Percentiles rank a stretch among this genome's conserved stretches.
phyloP scores from a whole-genome alignment of 2,113 vertebrate genomes.

The Colistium nudipinnis region DNA sequence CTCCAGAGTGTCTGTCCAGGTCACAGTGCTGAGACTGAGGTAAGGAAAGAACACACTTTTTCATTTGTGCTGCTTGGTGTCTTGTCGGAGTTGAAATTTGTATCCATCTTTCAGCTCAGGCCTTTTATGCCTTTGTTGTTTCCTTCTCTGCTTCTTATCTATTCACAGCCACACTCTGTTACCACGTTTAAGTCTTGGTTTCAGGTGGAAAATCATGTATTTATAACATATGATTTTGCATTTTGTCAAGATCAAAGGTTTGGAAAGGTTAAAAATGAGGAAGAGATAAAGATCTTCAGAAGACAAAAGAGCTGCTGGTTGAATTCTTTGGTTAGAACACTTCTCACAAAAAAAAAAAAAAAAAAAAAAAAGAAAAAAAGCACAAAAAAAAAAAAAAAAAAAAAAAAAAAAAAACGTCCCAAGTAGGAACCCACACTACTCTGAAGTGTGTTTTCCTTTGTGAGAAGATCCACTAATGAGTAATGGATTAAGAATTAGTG shows the following conservation, averaged over 20 bases:
- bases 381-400: too few relatives aligned
- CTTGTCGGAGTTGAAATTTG: too few relatives aligned
- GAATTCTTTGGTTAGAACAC: not conserved
- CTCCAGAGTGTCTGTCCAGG: constrained; percentile 1
- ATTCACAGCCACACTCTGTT: not conserved
- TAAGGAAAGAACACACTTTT: constrained; percentile 38
- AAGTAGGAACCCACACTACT: not conserved
- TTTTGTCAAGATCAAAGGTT: not conserved
- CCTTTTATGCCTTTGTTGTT: not conserved
- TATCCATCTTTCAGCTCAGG: not conserved
- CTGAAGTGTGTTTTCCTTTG: constrained; percentile 25
- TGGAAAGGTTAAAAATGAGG: not conserved
- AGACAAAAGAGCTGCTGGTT: not conserved
- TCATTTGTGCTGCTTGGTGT: not conserved
- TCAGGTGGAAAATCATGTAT: not conserved
- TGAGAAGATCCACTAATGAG: constrained; percentile 20
- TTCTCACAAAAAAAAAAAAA: too few relatives aligned
- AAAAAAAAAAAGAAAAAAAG: too few relatives aligned
- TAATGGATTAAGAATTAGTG: constrained; percentile 34
- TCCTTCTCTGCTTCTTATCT: not conserved
- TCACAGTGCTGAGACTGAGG: constrained; percentile 36
- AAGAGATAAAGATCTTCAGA: not conserved
- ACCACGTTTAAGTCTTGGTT: not conserved
- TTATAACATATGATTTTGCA: not conserved
- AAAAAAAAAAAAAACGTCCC: not conserved